Evolutionary conservation across 2,797 vertebrate genomes (phyloP), one percentile per base, ranked within the genome.

Genomic region (Apogon talboti): DNA sequence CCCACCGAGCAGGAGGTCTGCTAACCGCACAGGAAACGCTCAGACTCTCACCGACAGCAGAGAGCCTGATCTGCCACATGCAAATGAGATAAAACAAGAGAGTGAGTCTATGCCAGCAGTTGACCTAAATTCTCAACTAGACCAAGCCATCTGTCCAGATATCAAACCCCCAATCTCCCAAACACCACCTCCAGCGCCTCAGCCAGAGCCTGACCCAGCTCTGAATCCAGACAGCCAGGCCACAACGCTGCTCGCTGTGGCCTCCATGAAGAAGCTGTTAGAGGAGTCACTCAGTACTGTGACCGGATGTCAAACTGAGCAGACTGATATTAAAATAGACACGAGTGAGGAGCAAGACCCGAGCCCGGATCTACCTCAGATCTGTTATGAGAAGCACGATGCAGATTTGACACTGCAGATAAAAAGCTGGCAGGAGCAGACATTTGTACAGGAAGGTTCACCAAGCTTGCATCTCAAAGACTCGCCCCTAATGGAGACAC

Each of bases 261-360:
- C 93, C 47, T 94, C 93, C 0, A 94, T 94, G 94, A 94, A 94
- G 78, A 94, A 93, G 33, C 92, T 93, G 6, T 81, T 93, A 80
- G 93, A 94, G 60, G 93, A 95, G 53, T 93, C 92, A 0, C 87
- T 94, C 6, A 92, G 84, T 78, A 87, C 84, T 0, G 91, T 92
- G 30, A 62, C 66, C 0, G 91, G 92, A n/a, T 76, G 58, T 48
- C 78, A 84, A 28, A 50, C 11, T 0, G 50, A 53, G n/a, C 60
- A 62, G 49, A 18, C 60, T 2, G 54, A 37, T n/a, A 21, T 87
- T 28, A 86, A 84, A 69, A 52, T 16, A 0, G 89, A 91, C 45
- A 4, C 55, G 0, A 35, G 3, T 1, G 81, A 90, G 2, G 84
- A 86, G 0, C 43, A 59, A 7, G 82, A 85, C 12, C 19, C 52